Evolutionary conservation across 2,888 invertebrate species (phyloP), one percentile per base, ranked within the genome.

Genomic region (Scrobipalpa costella): DNA sequence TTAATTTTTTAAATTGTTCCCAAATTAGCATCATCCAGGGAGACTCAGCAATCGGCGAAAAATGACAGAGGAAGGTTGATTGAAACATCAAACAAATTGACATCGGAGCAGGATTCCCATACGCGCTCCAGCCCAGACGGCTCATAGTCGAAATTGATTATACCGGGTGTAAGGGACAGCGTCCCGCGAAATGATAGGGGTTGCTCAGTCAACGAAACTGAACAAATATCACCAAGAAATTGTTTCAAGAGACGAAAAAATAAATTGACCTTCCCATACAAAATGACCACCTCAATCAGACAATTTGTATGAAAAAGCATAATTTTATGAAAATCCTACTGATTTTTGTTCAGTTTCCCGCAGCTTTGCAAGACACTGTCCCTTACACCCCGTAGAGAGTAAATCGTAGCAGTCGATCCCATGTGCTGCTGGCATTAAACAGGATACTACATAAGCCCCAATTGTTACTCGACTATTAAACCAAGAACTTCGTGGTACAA

Each of bases 401-500:
- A 76, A 79, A 77, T 78, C 74, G 72, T 60, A 66, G 21, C 60
- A 21, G n/a, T 60, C 60, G 71, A 73, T 68, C 77, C 73, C 83
- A 82, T 80, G 78, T 84, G 82, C 70, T 73, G 60, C 64, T 69
- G 76, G 79, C 74, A 81, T 85, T 83, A 81, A 78, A 71, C 67
- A 68, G 77, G 79, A 80, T 84, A 76, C 76, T 76, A 71, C 76
- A 73, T 78, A 78, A 84, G 77, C 80, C 78, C 75, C 70, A 81
- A 83, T 79, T 77, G 79, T 78, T 78, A 78, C 80, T 78, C 74
- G 75, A 78, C 78, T 81, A 77, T 78, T 80, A 78, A 73, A 81
- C 77, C 78, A 76, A 76, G 80, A 84, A 86, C 79, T 86, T 85
- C 72, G 69, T 73, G 75, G 81, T 83, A 87, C 85, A 87, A 86